Evolutionary conservation across 2,888 invertebrate genomes (phyloP).

Genomic region (Stenchaetothrips biformis): DNA sequence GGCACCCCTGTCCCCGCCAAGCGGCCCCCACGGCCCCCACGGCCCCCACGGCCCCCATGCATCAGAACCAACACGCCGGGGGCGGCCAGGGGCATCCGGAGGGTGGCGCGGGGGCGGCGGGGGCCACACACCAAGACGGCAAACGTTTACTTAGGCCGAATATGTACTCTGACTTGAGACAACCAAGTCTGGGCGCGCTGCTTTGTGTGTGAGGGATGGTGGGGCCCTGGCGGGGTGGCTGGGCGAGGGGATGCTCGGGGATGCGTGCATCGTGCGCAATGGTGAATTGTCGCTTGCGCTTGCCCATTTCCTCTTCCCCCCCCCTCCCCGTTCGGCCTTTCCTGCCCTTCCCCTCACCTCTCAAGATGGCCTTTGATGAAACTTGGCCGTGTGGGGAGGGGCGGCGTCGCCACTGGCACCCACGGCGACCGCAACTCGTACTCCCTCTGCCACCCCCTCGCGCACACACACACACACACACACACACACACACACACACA

Average conservation of each 20-base stretch:
- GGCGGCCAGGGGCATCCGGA: neutral
- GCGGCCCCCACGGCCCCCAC: neutral
- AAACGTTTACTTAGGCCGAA: slow-evolving; percentile 24
- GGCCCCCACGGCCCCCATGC: neutral
- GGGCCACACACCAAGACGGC: slow-evolving; percentile 17
- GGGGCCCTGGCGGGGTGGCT: neutral
- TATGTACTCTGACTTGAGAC: slow-evolving; percentile 18
- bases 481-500: neutral
- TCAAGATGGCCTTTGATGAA: slow-evolving; percentile 23
- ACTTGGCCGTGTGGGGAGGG: slow-evolving; percentile 13
- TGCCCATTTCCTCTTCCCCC: slow-evolving; percentile 1
- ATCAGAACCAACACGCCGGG: neutral
- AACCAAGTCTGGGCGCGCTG: neutral
- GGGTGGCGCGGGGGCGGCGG: neutral
- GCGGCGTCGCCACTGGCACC: slow-evolving; percentile 12
- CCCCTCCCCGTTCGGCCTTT: neutral
- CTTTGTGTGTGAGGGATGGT: slow-evolving; percentile 19
- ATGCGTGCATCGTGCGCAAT: slow-evolving; percentile 12
- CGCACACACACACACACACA: neutral
- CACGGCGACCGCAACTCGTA: neutral
- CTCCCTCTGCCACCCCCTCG: neutral
- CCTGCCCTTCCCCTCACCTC: neutral
- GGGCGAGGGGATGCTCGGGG: neutral
- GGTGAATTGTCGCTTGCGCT: slow-evolving; percentile 18
- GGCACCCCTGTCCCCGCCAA: too few species aligned